Base-by-base conservation (phyloP, 2,888 invertebrate genomes). In the Crocallis elinguaria region DNA sequence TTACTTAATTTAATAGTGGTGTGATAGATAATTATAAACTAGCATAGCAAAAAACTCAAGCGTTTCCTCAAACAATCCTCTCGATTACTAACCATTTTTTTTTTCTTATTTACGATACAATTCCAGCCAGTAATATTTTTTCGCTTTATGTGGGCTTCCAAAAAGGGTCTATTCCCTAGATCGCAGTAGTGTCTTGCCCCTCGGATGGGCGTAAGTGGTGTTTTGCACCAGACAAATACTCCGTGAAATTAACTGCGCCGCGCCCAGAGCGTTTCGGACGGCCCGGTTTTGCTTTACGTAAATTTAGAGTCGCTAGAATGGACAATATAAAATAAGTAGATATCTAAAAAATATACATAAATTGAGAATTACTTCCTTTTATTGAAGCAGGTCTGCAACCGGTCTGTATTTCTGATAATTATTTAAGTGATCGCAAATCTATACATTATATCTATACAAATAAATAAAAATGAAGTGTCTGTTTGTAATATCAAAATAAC, bases 201-300 rank as follows among this genome's bases (percentile, higher is more conserved):
- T 66, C 50, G 64, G 69, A 73, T 69, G 72, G 73, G 70, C 67
- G 74, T 77, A 79, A 81, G 76, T 78, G 73, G 75, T 75, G 75
- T 83, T 81, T 81, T 74, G 73, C 71, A 73, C 73, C 75, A 82
- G 82, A 84, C 83, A 86, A 86, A 85, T 85, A 84, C 80, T 73
- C 77, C 77, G 82, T 81, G 81, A 85, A 86, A 85, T 86, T 82
- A 84, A 84, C 79, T 81, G 74, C 77, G 74, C 73, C 67, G 67
- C 73, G 73, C 71, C 69, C 70, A 66, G 64, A 70, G 74, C 72
- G 68, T 76, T 79, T 78, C 73, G 73, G 74, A 79, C 76, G 82
- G 75, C 71, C 49, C 38, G 35, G 21, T 41, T 35, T 38, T 13
- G 35, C 27, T 13, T 12, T n/a, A 25, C 14, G 8, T 45, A 17